phyloP scores from a whole-genome alignment of 2,888 invertebrate species.

The Nomada hirtipes region DNA sequence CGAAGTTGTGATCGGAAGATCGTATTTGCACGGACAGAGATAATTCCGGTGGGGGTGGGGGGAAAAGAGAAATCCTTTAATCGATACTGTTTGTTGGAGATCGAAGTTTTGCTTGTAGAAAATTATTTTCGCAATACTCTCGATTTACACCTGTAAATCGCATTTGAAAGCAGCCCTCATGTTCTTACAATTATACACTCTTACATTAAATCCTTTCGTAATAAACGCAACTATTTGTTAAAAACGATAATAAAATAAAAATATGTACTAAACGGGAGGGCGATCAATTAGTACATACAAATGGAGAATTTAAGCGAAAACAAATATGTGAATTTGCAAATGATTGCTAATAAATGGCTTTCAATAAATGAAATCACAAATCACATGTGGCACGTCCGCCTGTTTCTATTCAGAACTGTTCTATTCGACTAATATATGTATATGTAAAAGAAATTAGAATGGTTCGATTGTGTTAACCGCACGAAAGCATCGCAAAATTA shows the following conservation, averaged over 20 bases:
- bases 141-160: constrained; percentile 2
- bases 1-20: constrained; percentile 33
- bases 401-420: too few species aligned
- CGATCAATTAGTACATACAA: not conserved
- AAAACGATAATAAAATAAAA: not conserved
- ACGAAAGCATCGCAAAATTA: not conserved
- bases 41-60: not conserved
- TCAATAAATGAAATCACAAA: not conserved
- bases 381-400: not conserved
- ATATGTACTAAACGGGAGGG: not conserved
- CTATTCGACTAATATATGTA: too few species aligned
- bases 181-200: too few species aligned
- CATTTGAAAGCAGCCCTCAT: not conserved
- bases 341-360: not conserved
- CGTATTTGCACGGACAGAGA: constrained; percentile 48
- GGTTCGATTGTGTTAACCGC: not conserved
- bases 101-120: not conserved
- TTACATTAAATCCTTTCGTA: too few species aligned
- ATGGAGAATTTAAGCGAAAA: not conserved
- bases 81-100: not conserved
- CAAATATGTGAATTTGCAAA: not conserved
- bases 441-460: not conserved
- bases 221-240: too few species aligned
- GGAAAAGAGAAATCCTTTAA: constrained; percentile 25
- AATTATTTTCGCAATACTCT: not conserved